Conservation (phyloP, 2,888 invertebrate species). For the Caprella mutica region DNA sequence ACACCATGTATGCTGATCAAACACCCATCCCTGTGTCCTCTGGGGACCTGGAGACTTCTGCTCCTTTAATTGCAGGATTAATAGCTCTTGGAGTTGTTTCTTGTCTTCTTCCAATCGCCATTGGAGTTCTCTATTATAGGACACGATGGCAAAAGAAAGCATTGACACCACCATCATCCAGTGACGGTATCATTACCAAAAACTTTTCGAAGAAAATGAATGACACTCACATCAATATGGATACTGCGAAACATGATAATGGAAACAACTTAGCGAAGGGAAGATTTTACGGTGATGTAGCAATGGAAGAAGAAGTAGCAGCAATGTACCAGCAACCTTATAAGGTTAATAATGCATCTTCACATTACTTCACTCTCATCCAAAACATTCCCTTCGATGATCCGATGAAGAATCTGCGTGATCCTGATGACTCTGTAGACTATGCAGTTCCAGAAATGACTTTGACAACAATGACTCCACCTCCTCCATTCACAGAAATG, state of each 20-base stretch:
- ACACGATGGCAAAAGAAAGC: constrained; percentile 13
- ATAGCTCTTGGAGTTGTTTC: constrained; percentile 37
- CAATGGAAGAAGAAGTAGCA: constrained; percentile 25
- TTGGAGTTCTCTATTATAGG: constrained; percentile 39
- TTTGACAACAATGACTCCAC: constrained; percentile 23
- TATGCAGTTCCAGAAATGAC: constrained; percentile 28
- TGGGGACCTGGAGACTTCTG: constrained; percentile 17
- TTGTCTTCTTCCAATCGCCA: constrained; percentile 40
- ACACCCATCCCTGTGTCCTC: constrained; percentile 19
- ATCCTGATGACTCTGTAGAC: constrained; percentile 26
- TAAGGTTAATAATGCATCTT: constrained; percentile 16
- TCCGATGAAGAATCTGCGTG: constrained; percentile 17
- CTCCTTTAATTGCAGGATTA: constrained; percentile 21
- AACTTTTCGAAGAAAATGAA: constrained; percentile 33
- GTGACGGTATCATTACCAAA: constrained; percentile 14
- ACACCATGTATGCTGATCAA: constrained; percentile 10
- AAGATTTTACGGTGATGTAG: constrained; percentile 30
- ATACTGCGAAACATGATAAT: constrained; percentile 19
- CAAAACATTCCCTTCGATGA: constrained; percentile 11
- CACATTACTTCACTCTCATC: constrained; percentile 12
- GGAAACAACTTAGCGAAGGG: constrained; percentile 28
- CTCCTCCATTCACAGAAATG: constrained; percentile 24
- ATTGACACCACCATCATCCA: constrained; percentile 8
- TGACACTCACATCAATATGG: constrained; percentile 29
- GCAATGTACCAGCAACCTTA: constrained; percentile 28